Evolutionary conservation across 2,797 vertebrate genomes (phyloP).

Genomic region (Danio aesculapii): DNA sequence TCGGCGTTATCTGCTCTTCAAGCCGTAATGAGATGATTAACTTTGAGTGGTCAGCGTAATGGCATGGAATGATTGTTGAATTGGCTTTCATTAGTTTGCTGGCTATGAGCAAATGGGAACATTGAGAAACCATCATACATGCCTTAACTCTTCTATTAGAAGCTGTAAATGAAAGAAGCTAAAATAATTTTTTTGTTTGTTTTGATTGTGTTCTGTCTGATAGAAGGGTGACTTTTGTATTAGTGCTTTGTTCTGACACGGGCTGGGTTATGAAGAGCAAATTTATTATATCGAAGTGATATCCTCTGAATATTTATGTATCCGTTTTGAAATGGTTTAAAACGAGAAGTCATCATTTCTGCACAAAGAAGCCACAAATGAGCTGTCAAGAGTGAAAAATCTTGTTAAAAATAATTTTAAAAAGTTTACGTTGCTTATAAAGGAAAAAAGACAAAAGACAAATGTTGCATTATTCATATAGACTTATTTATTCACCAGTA

Average conservation of each 20-base stretch:
- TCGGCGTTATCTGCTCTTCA: slow-evolving; percentile 6
- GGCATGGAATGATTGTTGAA: slow-evolving; percentile 52
- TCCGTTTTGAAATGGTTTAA: not conserved
- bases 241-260: not conserved
- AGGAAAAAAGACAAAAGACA: not conserved
- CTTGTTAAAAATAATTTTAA: not conserved
- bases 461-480: not conserved
- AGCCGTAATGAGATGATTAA: slow-evolving; percentile 41
- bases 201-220: not conserved
- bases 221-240: not conserved
- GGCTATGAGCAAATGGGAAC: slow-evolving; percentile 34
- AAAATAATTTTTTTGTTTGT: not conserved
- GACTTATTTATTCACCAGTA: not conserved
- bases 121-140: slow-evolving; percentile 31
- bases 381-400: not conserved
- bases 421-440: too few relatives aligned
- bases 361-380: not conserved
- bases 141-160: not conserved
- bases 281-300: not conserved
- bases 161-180: not conserved
- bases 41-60: slow-evolving; percentile 48
- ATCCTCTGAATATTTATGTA: not conserved
- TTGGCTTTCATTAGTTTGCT: slow-evolving; percentile 51
- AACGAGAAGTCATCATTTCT: not conserved
- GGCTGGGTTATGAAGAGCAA: not conserved